Percentiles rank a stretch among this genome's conserved stretches.
These are phyloP conservation scores for Drosophila simulans DNA, from an alignment of 1,140 invertebrate species.

Conservation along the genomic window DNA sequence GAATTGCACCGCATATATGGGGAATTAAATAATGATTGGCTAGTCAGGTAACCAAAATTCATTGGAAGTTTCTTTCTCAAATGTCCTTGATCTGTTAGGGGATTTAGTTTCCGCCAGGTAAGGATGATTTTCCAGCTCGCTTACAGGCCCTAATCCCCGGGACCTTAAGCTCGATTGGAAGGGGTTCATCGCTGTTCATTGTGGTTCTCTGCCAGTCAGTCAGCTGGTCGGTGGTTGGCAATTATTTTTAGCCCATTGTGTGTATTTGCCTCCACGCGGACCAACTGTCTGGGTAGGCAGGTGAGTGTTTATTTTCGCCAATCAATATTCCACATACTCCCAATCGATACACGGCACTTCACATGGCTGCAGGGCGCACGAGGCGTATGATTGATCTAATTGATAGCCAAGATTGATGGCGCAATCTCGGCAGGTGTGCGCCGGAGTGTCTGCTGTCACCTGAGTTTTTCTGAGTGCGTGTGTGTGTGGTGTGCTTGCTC, in stretches of 20 bases:
- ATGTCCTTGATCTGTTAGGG: slow-evolving; percentile 30
- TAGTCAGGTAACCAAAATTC: slow-evolving; percentile 1
- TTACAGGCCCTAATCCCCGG: slow-evolving; percentile 16
- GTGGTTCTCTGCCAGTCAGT: slow-evolving; percentile 5
- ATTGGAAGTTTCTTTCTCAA: not conserved
- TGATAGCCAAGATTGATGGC: slow-evolving; percentile 62
- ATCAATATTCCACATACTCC: slow-evolving; percentile 58
- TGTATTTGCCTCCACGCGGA: slow-evolving; percentile 43
- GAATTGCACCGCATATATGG: not conserved
- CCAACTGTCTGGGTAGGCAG: slow-evolving; percentile 36
- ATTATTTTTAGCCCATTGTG: slow-evolving; percentile 73
- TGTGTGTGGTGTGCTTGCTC: not conserved
- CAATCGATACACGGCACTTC: slow-evolving; percentile 63
- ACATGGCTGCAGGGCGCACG: slow-evolving; percentile 22
- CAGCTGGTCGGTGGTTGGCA: slow-evolving; percentile 57
- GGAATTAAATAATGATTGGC: slow-evolving; percentile 8
- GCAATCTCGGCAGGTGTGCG: slow-evolving; percentile 39
- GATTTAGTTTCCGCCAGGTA: slow-evolving; percentile 7
- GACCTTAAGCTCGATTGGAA: slow-evolving; percentile 23
- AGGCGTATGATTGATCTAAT: slow-evolving; percentile 73
- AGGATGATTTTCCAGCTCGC: slow-evolving; percentile 40
- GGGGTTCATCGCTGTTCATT: slow-evolving; percentile 3
- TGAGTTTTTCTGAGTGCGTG: not conserved
- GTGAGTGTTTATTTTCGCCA: slow-evolving; percentile 54
- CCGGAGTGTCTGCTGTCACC: slow-evolving; percentile 11